phyloP scores from a whole-genome alignment of 2,113 vertebrate genomes.

The Oryzias woworae region DNA sequence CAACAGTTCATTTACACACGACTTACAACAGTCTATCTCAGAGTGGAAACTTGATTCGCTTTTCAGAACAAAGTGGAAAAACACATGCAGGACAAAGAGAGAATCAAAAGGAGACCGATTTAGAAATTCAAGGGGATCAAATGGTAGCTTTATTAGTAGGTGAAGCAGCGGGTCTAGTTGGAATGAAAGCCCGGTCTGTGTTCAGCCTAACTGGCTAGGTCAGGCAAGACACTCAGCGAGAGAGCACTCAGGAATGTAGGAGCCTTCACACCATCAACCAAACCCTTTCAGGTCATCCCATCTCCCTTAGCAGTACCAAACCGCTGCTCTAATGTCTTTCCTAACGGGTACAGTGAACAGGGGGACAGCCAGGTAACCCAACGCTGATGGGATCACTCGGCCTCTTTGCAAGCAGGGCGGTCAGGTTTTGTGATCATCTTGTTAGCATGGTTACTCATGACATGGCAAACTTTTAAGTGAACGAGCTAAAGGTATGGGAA shows the following conservation, averaged over 20 bases:
- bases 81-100: slow-evolving; percentile 81
- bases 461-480: slow-evolving; percentile 65
- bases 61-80: slow-evolving; percentile 85
- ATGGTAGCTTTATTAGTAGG: slow-evolving; percentile 95
- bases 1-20: slow-evolving; percentile 26
- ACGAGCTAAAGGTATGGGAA: slow-evolving; percentile 56
- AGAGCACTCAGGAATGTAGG: slow-evolving; percentile 68
- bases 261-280: slow-evolving; percentile 74
- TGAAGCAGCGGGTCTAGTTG: slow-evolving; percentile 83
- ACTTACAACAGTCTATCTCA: slow-evolving; percentile 49
- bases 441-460: slow-evolving; percentile 53
- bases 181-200: slow-evolving; percentile 94
- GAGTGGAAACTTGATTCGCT: slow-evolving; percentile 85
- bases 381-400: slow-evolving; percentile 71
- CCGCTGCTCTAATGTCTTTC: slow-evolving; percentile 62
- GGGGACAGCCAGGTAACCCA: slow-evolving; percentile 64
- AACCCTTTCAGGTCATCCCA: slow-evolving; percentile 64
- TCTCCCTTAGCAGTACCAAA: slow-evolving; percentile 50
- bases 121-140: slow-evolving; percentile 94
- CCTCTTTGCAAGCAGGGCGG: slow-evolving; percentile 49
- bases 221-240: slow-evolving; percentile 73
- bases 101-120: slow-evolving; percentile 89
- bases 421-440: slow-evolving; percentile 60
- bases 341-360: slow-evolving; percentile 69
- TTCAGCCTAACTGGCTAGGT: slow-evolving; percentile 82